phyloP scores from a whole-genome alignment of 2,888 invertebrate genomes.

The Meteorus cinctellus region DNA sequence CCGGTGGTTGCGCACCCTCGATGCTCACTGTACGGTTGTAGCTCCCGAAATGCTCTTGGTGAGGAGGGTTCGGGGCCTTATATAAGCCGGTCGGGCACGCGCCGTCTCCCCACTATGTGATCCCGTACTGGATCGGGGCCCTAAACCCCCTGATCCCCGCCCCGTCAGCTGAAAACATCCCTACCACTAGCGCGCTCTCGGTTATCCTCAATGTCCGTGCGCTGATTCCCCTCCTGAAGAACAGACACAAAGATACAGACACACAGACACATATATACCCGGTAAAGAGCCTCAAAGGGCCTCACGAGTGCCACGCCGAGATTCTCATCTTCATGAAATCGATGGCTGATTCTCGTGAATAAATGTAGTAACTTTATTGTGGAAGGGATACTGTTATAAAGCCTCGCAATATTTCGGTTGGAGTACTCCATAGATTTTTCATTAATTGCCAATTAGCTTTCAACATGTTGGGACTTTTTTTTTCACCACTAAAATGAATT shows the following conservation, averaged over 20 bases:
- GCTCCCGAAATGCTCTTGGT: constrained; percentile 72
- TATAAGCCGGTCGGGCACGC: constrained; percentile 76
- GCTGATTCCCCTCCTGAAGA: constrained; percentile 58
- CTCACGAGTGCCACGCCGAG: constrained; percentile 62
- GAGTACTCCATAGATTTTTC: too few relatives aligned
- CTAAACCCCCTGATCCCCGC: constrained; percentile 72
- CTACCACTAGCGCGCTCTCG: constrained; percentile 58
- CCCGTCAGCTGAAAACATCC: constrained; percentile 52
- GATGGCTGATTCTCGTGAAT: not conserved
- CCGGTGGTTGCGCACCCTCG: constrained; percentile 59
- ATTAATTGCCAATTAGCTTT: too few relatives aligned
- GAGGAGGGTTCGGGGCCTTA: constrained; percentile 71
- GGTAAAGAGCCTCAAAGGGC: constrained; percentile 67
- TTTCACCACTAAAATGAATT: too few relatives aligned
- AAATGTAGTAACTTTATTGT: not conserved
- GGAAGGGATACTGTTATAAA: too few relatives aligned
- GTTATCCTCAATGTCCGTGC: constrained; percentile 56
- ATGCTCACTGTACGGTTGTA: constrained; percentile 65
- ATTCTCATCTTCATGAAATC: constrained; percentile 66
- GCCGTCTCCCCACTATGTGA: constrained; percentile 78
- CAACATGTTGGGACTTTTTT: too few relatives aligned
- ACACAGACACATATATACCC: constrained; percentile 56
- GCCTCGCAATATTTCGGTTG: too few relatives aligned
- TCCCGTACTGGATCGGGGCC: constrained; percentile 73
- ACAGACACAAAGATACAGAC: constrained; percentile 56